Conservation (phyloP, 1,140 invertebrate species). For the Penaeus chinensis region DNA sequence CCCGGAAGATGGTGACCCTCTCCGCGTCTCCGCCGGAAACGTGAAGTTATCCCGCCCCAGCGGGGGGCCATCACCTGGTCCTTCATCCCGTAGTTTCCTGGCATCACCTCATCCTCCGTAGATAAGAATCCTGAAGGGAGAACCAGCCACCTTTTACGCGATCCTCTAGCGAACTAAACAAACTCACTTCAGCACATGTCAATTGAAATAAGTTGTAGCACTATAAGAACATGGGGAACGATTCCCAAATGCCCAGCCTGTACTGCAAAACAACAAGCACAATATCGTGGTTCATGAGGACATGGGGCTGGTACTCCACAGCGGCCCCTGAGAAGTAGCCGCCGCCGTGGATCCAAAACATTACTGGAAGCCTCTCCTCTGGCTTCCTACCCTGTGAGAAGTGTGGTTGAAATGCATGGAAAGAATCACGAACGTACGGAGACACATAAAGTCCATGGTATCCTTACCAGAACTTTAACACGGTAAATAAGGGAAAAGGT, state of each 20-base stretch:
- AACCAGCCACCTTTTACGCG: not conserved
- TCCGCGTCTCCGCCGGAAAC: not conserved
- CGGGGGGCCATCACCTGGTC: conserved; percentile 15
- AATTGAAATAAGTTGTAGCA: no score
- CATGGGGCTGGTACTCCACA: not conserved
- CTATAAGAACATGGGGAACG: not conserved
- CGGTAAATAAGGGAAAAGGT: no score
- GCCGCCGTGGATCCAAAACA: conserved; percentile 38
- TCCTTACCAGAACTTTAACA: no score
- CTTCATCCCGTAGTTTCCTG: conserved; percentile 20
- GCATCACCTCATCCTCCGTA: conserved; percentile 22
- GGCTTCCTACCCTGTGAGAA: not conserved
- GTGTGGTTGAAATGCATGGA: not conserved
- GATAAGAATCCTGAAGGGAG: conserved; percentile 20
- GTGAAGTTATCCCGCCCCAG: conserved; percentile 2
- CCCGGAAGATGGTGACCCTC: not conserved
- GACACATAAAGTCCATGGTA: no score
- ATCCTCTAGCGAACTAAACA: not conserved
- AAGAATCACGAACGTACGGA: no score
- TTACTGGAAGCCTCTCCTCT: not conserved
- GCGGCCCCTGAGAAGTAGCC: conserved; percentile 5
- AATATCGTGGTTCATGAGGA: conserved; percentile 7
- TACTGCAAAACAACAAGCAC: conserved; percentile 25
- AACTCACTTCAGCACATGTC: no score
- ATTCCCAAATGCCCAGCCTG: conserved; percentile 26